Base-by-base conservation (phyloP, 2,113 vertebrate species). In the Ptilonorhynchus violaceus region DNA sequence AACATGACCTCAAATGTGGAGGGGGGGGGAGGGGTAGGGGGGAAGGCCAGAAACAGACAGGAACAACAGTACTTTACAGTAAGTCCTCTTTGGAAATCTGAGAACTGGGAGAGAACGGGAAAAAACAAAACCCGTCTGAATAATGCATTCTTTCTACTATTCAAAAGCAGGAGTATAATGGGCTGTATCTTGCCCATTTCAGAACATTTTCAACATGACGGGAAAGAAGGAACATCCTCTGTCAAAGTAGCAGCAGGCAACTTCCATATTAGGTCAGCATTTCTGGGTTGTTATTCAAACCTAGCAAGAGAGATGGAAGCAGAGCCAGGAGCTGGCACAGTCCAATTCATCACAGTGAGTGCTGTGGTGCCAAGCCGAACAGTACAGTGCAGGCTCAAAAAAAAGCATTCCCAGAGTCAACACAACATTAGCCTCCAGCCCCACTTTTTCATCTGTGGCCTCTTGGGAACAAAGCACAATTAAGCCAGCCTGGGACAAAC, bases 201-300 rank as follows among this genome's bases (percentile, higher is more conserved):
- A 76, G 74, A 93, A 92, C 60, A 59, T 63, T 78, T 84, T 80
- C 55, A 56, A 77, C 93, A 94, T 44, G 64, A 89, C 80, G 96
- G 70, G 66, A 67, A 93, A 82, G 69, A 83, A 23, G 67, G 84
- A 92, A 92, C 84, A 88, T 91, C 91, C 80, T 49, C 95, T 73
- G 80, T 85, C 64, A 87, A 91, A 92, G 72, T 2, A 94, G 63
- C 83, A 95, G 95, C 89, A 93, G 85, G 85, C 86, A 85, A 42
- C 53, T 93, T 92, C 97, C 97, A 97, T 97, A 97, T 96, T 97
- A 92, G 95, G 97, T 46, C 90, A 96, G 62, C 44, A 89, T 64
- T 79, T 84, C 89, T 93, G 91, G 78, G 80, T 78, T 95, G 92
- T 91, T 97, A 94, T 93, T 95, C 68, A 96, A 85, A 82, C 15